phyloP scores from a whole-genome alignment of 2,113 vertebrate species.

The Takifugu bimaculatus region DNA sequence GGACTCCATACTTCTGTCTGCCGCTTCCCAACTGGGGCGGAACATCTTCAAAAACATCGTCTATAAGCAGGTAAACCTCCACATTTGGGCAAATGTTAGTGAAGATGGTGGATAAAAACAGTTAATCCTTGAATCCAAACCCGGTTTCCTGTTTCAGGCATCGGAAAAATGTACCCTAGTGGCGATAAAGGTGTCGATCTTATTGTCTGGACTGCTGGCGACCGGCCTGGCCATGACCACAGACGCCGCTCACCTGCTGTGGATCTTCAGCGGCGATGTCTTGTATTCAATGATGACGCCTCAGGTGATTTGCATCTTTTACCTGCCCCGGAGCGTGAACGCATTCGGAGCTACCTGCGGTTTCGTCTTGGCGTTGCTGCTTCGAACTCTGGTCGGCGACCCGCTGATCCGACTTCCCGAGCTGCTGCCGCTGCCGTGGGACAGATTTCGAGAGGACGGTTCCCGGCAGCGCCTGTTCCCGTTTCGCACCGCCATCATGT shows the following conservation, averaged over 20 bases:
- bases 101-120: neutral
- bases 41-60: slow-evolving; percentile 78
- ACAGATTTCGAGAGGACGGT: slow-evolving; percentile 26
- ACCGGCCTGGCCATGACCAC: slow-evolving; percentile 57
- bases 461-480: slow-evolving; percentile 19
- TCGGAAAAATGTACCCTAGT: slow-evolving; percentile 64
- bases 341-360: slow-evolving; percentile 63
- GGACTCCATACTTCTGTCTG: slow-evolving; percentile 74
- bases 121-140: too few species aligned
- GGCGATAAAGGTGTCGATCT: slow-evolving; percentile 61
- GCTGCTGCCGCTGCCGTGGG: slow-evolving; percentile 37
- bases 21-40: slow-evolving; percentile 66
- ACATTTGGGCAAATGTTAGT: neutral
- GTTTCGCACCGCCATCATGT: slow-evolving; percentile 39
- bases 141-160: slow-evolving; percentile 55
- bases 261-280: slow-evolving; percentile 72
- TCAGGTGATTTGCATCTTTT: slow-evolving; percentile 69
- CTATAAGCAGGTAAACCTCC: slow-evolving; percentile 55
- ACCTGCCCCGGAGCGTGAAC: slow-evolving; percentile 61
- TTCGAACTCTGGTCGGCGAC: slow-evolving; percentile 37
- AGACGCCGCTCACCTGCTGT: slow-evolving; percentile 59
- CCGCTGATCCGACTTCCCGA: slow-evolving; percentile 23
- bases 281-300: slow-evolving; percentile 70
- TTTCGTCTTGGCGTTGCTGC: slow-evolving; percentile 20
- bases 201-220: slow-evolving; percentile 62